Evolutionary conservation across 37 sponge, comb jelly and placozoan species (phyloP), one percentile per base, ranked within the genome.

Genomic region (Ianthella basta): DNA sequence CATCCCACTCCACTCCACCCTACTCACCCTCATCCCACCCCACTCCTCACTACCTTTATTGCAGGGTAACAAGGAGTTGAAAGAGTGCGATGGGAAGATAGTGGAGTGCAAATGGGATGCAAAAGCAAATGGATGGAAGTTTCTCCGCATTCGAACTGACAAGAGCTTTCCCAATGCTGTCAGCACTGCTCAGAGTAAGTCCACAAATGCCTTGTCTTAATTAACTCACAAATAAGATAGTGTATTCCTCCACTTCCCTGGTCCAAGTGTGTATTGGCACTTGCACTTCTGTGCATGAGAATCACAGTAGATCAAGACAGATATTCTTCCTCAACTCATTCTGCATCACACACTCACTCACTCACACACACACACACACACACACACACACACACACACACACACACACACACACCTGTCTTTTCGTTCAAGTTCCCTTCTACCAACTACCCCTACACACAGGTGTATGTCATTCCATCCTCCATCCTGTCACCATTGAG

Each of bases 121-220:
- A 16, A 56, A 50, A 79, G 15, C 59, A n/a, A 64, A 85, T 55
- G 56, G 79, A 57, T 97, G 97, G 97, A 89, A 88, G 54, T 91
- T 99, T 59, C 59, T 97, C 60, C 69, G 97, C 65, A 87, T 94
- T 23, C 59, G 99, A 54, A 93, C 91, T 27, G 99, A 99, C 80
- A 99, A 99, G 72, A 89, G 94, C 63, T 89, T 87, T 34, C 99
- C 99, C 0, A 97, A 99, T 77, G 86, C 90, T 30, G 66, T 84
- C 79, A 84, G 77, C 39, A 99, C 99, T 50, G 94, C 95, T 16
- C 72, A 79, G 14, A 92, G 92, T 99, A 79, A 91, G 82, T 87
- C 30, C 79, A 73, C 59, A 24, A 60, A 77, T 57, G 23, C 44
- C 4, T 15, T 1, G 33, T 39, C 29, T 12, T 3, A 63, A 29